Base-by-base conservation (phyloP, 1,140 invertebrate species). In the Euwallacea fornicatus region DNA sequence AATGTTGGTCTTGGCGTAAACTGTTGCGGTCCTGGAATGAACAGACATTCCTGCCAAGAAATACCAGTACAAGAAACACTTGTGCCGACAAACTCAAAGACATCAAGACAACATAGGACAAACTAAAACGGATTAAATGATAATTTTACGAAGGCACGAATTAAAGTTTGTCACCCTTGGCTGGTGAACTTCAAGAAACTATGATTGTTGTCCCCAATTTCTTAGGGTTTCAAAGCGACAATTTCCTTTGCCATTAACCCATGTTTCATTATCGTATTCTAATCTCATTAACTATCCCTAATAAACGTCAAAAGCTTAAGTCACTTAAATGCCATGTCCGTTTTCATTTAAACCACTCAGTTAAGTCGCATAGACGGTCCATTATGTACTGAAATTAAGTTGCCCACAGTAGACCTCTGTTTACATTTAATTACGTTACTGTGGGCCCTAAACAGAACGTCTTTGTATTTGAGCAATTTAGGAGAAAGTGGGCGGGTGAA, bases 381-480 rank as follows among this genome's bases (percentile, higher is more conserved):
- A 66, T 66, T 66, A 66, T 66, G 65, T 58, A 65, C 54, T 44
- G 54, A 42, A 46, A 66, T 66, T 56, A 58, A 56, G 10, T 59
- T 58, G 6, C 9, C 53, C 41, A 56, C 33, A 66, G 53, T 44
- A 59, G 54, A 58, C 54, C 65, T 66, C 65, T 66, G 65, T 66
- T 56, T 66, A 46, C 41, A 66, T 66, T 65, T 66, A 66, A 66
- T 66, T 58, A 43, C 50, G 16, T 56, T 46, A 53, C 9, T 6
- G 62, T 21, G 50, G 9, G 11, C 2, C 42, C 44, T 66, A n/a
- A 54, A 66, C 53, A 58, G 43, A 58, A 59, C 53, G 41, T 56
- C 65, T 66, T 66, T 66, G 65, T 66, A 11, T 66, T 66, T 63
- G 10, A 47, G 15, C 21, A 33, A 33, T 33, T 33, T 33, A 33